These are phyloP conservation scores for Anarhynchus alexandrinus DNA, from an alignment of 2,113 vertebrate species.

Conservation along the genomic window DNA sequence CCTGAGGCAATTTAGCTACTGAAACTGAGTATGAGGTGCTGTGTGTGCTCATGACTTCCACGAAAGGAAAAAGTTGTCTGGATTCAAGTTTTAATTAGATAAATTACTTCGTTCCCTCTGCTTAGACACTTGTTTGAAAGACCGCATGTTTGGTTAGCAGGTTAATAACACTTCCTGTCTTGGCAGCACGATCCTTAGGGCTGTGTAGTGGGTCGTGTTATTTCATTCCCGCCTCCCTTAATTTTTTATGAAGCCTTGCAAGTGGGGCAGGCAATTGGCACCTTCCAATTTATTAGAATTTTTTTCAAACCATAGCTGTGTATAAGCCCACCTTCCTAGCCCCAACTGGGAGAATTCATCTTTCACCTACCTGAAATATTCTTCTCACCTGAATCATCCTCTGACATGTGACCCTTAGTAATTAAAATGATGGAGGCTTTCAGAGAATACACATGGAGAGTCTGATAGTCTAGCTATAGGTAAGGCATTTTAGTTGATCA, in stretches of 20 bases:
- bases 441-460: accelerated
- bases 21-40: not conserved
- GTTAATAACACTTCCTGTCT: not conserved
- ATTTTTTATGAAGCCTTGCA: not conserved
- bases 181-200: not conserved
- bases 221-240: not conserved
- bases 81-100: not conserved
- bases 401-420: not conserved
- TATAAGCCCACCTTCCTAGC: not conserved
- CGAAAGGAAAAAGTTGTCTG: not conserved
- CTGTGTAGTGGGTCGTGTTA: not conserved
- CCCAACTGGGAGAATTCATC: not conserved
- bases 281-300: not conserved
- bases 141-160: not conserved
- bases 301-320: not conserved
- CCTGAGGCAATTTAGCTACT: conserved; percentile 17
- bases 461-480: not conserved
- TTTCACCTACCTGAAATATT: not conserved
- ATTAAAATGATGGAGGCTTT: not conserved
- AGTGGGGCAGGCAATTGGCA: not conserved
- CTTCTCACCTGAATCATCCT: not conserved
- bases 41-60: not conserved
- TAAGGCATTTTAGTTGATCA: not conserved
- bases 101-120: not conserved
- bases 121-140: not conserved